A percentile compares a stretch with the other conserved stretches of the same genome.
Conservation (phyloP, 2,113 vertebrate genomes). For the Otocyon megalotis region DNA sequence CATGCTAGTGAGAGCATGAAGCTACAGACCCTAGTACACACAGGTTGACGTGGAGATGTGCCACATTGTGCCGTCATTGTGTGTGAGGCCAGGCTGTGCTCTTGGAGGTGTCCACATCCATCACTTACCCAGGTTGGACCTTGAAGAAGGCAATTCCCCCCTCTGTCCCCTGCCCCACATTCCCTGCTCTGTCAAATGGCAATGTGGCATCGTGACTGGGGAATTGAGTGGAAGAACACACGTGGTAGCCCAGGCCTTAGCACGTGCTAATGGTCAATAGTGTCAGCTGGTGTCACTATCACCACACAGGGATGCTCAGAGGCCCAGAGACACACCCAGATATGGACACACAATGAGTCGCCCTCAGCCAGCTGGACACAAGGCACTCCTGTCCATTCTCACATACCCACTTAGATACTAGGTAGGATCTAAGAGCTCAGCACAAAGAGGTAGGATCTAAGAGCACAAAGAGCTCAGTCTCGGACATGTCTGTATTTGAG, state of each 20-base stretch:
- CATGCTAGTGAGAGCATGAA: neutral
- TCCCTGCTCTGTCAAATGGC: neutral
- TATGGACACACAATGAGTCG: neutral
- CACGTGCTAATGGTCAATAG: no score
- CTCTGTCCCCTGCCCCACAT: neutral
- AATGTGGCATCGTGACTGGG: neutral
- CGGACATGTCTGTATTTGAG: neutral
- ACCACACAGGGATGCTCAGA: neutral
- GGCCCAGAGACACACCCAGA: neutral
- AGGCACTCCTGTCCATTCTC: fast-evolving
- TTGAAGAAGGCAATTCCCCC: neutral
- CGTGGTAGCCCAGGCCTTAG: neutral
- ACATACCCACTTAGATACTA: no score
- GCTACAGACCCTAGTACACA: fast-evolving
- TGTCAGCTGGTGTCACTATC: neutral
- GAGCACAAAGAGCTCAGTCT: neutral
- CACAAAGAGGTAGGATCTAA: no score
- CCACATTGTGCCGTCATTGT: fast-evolving
- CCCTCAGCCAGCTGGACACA: neutral
- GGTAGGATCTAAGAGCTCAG: no score
- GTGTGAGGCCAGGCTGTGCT: neutral
- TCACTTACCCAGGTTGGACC: neutral
- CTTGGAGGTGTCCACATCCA: fast-evolving
- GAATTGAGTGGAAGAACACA: no score
- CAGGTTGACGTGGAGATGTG: neutral